These are phyloP conservation scores for Lagenorhynchus albirostris DNA, from an alignment of 2,113 vertebrate genomes.

Conservation along the genomic window DNA sequence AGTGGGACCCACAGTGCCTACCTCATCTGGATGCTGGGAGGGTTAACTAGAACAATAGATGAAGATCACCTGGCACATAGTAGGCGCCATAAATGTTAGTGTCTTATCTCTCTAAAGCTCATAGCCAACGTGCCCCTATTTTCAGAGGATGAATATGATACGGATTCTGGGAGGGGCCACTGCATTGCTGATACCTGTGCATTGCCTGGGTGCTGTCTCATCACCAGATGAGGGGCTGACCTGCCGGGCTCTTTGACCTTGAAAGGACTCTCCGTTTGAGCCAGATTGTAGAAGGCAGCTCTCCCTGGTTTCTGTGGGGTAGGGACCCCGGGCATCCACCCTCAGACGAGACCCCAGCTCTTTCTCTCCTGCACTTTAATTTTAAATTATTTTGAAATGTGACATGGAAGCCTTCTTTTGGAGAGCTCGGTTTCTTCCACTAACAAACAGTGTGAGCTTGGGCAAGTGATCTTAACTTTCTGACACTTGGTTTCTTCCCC, in stretches of 20 bases:
- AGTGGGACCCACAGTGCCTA: neutral
- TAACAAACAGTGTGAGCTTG: neutral
- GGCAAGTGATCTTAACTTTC: neutral
- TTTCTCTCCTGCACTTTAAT: neutral
- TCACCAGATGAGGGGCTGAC: neutral
- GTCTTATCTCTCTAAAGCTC: neutral
- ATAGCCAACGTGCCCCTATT: neutral
- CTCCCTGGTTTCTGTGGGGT: neutral
- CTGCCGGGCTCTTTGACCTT: neutral
- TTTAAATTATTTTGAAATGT: neutral
- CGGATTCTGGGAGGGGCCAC: neutral
- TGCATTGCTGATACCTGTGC: rapidly evolving
- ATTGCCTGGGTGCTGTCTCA: neutral
- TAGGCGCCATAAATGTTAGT: rapidly evolving
- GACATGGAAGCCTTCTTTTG: neutral
- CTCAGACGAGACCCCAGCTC: neutral
- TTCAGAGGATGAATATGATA: neutral
- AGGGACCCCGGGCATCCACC: neutral
- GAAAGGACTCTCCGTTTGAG: neutral
- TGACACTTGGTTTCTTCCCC: neutral
- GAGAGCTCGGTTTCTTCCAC: neutral
- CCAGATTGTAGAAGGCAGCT: neutral
- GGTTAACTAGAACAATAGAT: neutral
- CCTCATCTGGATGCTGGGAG: neutral
- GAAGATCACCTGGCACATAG: too few species aligned